Evolutionary conservation across 2,888 invertebrate species (phyloP).

Genomic region (Argyresthia goedartella): DNA sequence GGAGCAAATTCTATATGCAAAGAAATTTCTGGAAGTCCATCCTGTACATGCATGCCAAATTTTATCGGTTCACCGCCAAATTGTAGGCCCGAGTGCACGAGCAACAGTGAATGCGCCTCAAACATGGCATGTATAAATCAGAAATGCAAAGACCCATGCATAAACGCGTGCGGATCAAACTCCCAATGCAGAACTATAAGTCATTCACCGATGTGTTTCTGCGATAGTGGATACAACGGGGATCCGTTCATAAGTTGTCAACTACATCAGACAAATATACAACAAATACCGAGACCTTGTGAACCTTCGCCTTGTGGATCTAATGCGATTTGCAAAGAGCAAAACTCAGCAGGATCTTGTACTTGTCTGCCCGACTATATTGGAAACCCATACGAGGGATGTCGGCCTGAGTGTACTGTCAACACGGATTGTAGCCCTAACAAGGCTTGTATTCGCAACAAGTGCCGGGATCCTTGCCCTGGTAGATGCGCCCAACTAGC

Average conservation of each 20-base stretch:
- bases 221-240: conserved; percentile 74
- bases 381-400: conserved; percentile 85
- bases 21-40: conserved; percentile 67
- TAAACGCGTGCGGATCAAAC: conserved; percentile 77
- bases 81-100: conserved; percentile 80
- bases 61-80: conserved; percentile 82
- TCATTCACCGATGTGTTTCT: conserved; percentile 82
- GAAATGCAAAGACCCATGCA: conserved; percentile 77
- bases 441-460: conserved; percentile 78
- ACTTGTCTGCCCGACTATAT: conserved; percentile 78
- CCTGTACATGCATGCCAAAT: conserved; percentile 76
- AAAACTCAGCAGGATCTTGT: conserved; percentile 74
- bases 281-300: conserved; percentile 67
- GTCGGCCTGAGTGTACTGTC: conserved; percentile 80
- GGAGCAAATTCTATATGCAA: conserved; percentile 75
- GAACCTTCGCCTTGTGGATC: conserved; percentile 74
- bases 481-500: conserved; percentile 82
- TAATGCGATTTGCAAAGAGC: conserved; percentile 74
- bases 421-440: conserved; percentile 80
- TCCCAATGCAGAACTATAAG: conserved; percentile 80
- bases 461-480: conserved; percentile 84
- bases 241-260: conserved; percentile 77
- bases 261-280: conserved; percentile 39
- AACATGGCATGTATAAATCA: conserved; percentile 76
- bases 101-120: conserved; percentile 77